phyloP scores from a whole-genome alignment of 2,797 vertebrate species.

The Otolemur crassicaudatus region DNA sequence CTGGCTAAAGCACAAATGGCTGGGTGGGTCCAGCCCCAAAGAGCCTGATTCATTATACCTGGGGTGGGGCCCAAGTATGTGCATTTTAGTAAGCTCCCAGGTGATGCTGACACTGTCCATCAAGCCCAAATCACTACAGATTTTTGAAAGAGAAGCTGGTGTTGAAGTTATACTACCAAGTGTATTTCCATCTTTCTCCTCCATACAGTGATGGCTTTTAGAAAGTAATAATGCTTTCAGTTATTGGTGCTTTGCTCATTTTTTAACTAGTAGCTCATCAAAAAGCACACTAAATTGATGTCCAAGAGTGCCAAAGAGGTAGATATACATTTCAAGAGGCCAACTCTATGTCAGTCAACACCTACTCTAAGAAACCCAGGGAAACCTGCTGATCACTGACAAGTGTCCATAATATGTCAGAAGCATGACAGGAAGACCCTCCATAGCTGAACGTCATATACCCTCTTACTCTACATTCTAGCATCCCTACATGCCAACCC shows the following conservation, averaged over 20 bases:
- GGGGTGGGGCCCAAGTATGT: background rate
- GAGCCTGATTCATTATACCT: background rate
- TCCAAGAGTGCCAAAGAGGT: background rate
- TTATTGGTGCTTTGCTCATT: background rate
- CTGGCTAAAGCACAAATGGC: background rate
- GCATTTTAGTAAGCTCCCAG: background rate
- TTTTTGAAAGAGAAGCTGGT: background rate
- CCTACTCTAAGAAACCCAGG: slow-evolving; percentile 44
- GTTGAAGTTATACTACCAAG: background rate
- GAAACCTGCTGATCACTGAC: background rate
- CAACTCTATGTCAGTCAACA: background rate
- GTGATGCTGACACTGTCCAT: background rate
- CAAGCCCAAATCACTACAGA: background rate
- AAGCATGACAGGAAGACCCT: background rate
- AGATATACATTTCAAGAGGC: background rate
- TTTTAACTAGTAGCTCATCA: background rate
- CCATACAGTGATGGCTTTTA: background rate
- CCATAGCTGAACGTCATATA: background rate
- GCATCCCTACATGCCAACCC: too few relatives aligned
- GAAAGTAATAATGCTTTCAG: background rate
- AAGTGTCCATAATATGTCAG: slow-evolving; percentile 31
- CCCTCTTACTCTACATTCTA: background rate
- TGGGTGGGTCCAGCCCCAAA: too few relatives aligned
- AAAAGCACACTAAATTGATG: background rate
- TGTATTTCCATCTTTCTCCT: background rate